Evolutionary conservation across 2,888 invertebrate genomes (phyloP), one percentile per base, ranked within the genome.

Genomic region (Leptinotarsa peninsularis): DNA sequence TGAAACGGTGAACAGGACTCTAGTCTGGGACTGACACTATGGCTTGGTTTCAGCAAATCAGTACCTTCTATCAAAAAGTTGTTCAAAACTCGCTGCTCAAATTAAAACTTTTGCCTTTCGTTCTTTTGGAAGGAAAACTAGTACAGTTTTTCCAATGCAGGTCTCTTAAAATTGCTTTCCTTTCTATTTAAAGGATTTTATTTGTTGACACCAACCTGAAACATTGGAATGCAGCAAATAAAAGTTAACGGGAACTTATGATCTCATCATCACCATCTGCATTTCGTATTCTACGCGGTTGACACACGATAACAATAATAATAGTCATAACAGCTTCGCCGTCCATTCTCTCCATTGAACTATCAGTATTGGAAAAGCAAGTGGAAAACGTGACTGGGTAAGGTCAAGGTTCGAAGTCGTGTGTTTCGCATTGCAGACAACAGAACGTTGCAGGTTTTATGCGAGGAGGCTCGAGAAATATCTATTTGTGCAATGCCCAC

Each of bases 351-450:
- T 5, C n/a, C 4, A 63, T 63, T 17, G 3, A 33, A 15, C 4
- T 52, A 52, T 52, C 52, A n/a, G 52, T n/a, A 63, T 63, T 43
- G n/a, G 63, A 73, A 73, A 74, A 71, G 67, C 49, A 27, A 43
- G 43, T 56, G 68, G 67, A 77, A 81, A 83, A 82, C 83, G 83
- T 83, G 83, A 83, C 82, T 80, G 58, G 76, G 76, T 81, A 82
- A 83, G 83, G 82, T 83, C 83, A 83, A 83, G 83, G 83, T 79
- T 75, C 74, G 73, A 72, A 76, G 78, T 80, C 81, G 80, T 81
- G 81, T 81, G 78, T 75, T 79, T 74, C 68, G 58, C 74, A 23
- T 23, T 33, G 52, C 63, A 75, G 56, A 66, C 63, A 66, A 63
- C 72, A 56, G 54, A 75, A 72, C 56, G n/a, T 54, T 50, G 17